Conservation (phyloP, 2,113 vertebrate genomes). For the Thamnaconus septentrionalis region DNA sequence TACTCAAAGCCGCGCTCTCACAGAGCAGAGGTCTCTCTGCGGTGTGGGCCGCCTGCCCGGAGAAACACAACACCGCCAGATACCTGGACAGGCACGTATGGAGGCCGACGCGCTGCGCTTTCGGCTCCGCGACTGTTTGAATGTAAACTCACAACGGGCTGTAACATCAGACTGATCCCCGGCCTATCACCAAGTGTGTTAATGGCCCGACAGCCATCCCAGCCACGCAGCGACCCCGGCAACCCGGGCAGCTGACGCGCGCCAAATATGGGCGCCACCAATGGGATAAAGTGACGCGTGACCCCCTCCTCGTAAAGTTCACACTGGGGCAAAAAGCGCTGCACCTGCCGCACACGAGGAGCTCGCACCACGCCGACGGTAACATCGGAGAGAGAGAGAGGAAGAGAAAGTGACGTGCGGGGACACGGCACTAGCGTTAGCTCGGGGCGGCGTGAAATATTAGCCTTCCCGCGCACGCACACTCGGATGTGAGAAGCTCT, state of each 20-base stretch:
- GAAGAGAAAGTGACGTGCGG: conserved; percentile 7
- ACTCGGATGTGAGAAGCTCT: conserved; percentile 22
- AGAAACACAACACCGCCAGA: conserved; percentile 24
- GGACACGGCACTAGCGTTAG: conserved; percentile 4
- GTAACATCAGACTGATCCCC: conserved; percentile 55
- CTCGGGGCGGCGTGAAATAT: conserved; percentile 11
- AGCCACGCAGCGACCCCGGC: conserved; percentile 39
- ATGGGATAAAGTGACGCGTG: conserved; percentile 50
- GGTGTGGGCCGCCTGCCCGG: neutral
- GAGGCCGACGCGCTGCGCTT: conserved; percentile 12
- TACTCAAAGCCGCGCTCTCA: neutral
- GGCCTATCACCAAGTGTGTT: conserved; percentile 33
- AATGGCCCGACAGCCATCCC: conserved; percentile 46
- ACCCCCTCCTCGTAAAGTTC: conserved; percentile 54
- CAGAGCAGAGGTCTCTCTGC: neutral
- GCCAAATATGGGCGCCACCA: conserved; percentile 57
- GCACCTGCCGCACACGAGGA: conserved; percentile 59
- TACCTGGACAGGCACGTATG: conserved; percentile 17
- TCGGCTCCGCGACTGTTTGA: conserved; percentile 10
- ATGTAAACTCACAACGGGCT: conserved; percentile 44
- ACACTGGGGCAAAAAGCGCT: conserved; percentile 54
- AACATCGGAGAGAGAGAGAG: conserved; percentile 10
- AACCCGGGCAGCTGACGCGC: conserved; percentile 55
- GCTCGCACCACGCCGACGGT: conserved; percentile 25
- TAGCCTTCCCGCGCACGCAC: conserved; percentile 12